A percentile compares a stretch with the other conserved stretches of the same genome.
Evolutionary conservation across 2,113 vertebrate genomes (phyloP).

Genomic region (Carassius gibelio): DNA sequence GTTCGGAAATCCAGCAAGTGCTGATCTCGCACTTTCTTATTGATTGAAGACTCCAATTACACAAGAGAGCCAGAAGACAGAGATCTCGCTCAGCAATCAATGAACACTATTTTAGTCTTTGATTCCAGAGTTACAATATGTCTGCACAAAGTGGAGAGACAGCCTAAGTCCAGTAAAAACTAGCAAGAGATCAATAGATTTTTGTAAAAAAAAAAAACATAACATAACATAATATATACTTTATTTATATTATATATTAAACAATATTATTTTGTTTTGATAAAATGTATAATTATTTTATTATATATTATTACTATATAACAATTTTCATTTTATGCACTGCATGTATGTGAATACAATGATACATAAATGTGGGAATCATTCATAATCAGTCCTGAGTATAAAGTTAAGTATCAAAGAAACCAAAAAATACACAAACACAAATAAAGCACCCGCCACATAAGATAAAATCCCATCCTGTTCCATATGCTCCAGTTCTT

Average conservation of each 20-base stretch:
- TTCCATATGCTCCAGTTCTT: not conserved
- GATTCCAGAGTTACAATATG: slow-evolving; percentile 17
- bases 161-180: not conserved
- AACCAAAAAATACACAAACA: not conserved
- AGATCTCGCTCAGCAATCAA: slow-evolving; percentile 43
- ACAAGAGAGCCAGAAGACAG: slow-evolving; percentile 39
- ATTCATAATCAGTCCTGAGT: too few relatives aligned
- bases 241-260: too few relatives aligned
- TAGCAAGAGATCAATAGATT: not conserved
- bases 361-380: too few relatives aligned
- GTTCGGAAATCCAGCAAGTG: slow-evolving; percentile 37
- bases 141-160: not conserved
- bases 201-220: not conserved
- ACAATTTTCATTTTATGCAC: too few relatives aligned
- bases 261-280: too few relatives aligned
- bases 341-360: too few relatives aligned
- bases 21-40: slow-evolving; percentile 45
- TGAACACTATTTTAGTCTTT: slow-evolving; percentile 29
- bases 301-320: too few relatives aligned
- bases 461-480: too few relatives aligned
- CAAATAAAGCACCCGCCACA: too few relatives aligned
- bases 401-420: not conserved
- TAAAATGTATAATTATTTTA: too few relatives aligned
- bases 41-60: slow-evolving; percentile 50
- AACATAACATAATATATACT: not conserved